Conservation (phyloP, 2,113 vertebrate species). For the Takifugu bimaculatus region DNA sequence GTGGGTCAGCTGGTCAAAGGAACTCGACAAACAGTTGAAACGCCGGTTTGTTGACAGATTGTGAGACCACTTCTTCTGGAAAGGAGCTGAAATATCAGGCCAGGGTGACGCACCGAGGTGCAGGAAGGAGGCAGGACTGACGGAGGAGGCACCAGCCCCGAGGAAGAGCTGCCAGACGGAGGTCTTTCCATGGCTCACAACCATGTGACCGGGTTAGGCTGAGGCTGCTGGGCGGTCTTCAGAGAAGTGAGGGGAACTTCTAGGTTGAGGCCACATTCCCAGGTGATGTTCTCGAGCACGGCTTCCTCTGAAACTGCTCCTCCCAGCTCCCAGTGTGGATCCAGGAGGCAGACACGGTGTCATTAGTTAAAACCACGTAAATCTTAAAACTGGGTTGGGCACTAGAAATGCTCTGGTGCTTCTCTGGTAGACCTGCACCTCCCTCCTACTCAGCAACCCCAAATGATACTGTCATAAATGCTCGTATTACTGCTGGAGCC, state of each 20-base stretch:
- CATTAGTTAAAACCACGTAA: no score
- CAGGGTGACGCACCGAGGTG: conserved; percentile 18
- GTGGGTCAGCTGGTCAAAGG: not conserved
- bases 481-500: no score
- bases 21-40: not conserved
- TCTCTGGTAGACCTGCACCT: no score
- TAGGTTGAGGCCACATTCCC: conserved; percentile 16
- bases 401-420: no score
- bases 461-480: no score
- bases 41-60: no score
- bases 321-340: no score
- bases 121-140: conserved; percentile 56
- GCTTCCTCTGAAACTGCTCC: conserved; percentile 2
- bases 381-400: no score
- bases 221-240: conserved; percentile 2
- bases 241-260: conserved; percentile 8
- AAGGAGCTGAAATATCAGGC: no score
- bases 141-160: conserved; percentile 30
- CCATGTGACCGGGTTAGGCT: conserved; percentile 11
- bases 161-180: conserved; percentile 26
- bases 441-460: no score
- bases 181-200: conserved; percentile 48
- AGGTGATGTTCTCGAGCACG: not conserved
- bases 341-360: no score
- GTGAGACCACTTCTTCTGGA: no score